phyloP scores from a whole-genome alignment of 2,113 vertebrate species.

The Zosterops pallidus region DNA sequence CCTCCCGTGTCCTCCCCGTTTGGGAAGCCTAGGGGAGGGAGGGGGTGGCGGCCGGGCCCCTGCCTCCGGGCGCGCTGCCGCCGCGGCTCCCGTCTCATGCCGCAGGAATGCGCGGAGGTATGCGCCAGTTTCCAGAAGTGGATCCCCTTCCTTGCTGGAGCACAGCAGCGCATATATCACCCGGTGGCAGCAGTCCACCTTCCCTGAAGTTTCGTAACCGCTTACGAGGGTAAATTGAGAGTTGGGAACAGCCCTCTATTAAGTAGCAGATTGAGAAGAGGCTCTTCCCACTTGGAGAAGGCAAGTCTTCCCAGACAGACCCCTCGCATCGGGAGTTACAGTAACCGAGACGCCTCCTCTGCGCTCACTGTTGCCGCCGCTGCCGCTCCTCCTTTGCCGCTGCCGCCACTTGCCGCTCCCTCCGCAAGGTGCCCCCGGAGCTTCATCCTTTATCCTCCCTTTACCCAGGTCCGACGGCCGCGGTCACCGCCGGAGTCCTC shows the following conservation, averaged over 20 bases:
- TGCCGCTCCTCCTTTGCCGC: not conserved
- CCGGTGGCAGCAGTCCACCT: conserved; percentile 80
- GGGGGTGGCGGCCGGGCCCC: conserved; percentile 15
- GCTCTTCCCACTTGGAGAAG: conserved; percentile 85
- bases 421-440: conserved; percentile 55
- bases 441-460: conserved; percentile 7
- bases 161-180: conserved; percentile 77
- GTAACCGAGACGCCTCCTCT: not conserved
- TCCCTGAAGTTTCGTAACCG: conserved; percentile 87
- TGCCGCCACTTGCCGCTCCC: conserved; percentile 24
- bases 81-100: conserved; percentile 81
- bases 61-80: conserved; percentile 58
- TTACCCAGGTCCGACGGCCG: not conserved
- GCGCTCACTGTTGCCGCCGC: not conserved
- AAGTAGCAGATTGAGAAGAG: conserved; percentile 87
- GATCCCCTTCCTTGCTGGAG: conserved; percentile 77
- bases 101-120: conserved; percentile 85
- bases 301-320: conserved; percentile 76
- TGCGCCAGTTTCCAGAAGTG: conserved; percentile 84
- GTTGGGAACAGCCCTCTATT: conserved; percentile 90
- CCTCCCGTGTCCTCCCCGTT: not conserved
- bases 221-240: conserved; percentile 83
- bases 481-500: not conserved
- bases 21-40: not conserved
- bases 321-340: conserved; percentile 53